Conservation (phyloP, 2,797 vertebrate species). For the Bradypodion ventrale region DNA sequence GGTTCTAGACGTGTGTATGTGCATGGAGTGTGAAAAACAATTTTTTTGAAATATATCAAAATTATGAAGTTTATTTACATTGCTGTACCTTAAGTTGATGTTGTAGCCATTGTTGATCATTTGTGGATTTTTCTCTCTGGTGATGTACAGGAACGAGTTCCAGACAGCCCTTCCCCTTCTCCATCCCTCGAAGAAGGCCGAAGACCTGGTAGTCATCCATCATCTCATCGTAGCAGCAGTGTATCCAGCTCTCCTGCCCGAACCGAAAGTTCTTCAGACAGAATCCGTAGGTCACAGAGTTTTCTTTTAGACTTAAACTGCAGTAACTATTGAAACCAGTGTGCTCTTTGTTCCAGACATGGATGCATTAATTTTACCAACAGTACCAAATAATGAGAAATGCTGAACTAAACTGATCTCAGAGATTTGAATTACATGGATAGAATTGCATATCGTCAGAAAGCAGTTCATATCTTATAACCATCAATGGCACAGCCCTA, state of each 20-base stretch:
- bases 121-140: slow-evolving; percentile 37
- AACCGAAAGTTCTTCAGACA: slow-evolving; percentile 98
- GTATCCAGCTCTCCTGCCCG: slow-evolving; percentile 98
- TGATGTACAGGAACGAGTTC: slow-evolving; percentile 90
- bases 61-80: neutral
- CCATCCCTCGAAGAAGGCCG: slow-evolving; percentile 96
- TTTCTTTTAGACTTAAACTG: slow-evolving; percentile 57
- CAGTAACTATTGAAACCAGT: slow-evolving; percentile 66
- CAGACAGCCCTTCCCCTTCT: slow-evolving; percentile 95
- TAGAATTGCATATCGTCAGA: slow-evolving; percentile 22
- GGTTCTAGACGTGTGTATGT: neutral
- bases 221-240: slow-evolving; percentile 98
- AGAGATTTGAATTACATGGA: slow-evolving; percentile 53
- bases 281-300: slow-evolving; percentile 92
- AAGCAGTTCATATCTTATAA: slow-evolving; percentile 49
- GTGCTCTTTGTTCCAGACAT: slow-evolving; percentile 56
- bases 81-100: slow-evolving; percentile 7
- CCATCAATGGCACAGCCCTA: too few relatives aligned
- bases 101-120: neutral
- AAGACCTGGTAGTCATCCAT: slow-evolving; percentile 95
- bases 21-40: neutral
- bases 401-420: neutral
- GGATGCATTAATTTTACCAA: slow-evolving; percentile 52
- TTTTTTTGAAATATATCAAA: neutral
- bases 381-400: slow-evolving; percentile 57